Conservation (phyloP, 2,888 invertebrate species). For the Drosophila vallismaia region DNA sequence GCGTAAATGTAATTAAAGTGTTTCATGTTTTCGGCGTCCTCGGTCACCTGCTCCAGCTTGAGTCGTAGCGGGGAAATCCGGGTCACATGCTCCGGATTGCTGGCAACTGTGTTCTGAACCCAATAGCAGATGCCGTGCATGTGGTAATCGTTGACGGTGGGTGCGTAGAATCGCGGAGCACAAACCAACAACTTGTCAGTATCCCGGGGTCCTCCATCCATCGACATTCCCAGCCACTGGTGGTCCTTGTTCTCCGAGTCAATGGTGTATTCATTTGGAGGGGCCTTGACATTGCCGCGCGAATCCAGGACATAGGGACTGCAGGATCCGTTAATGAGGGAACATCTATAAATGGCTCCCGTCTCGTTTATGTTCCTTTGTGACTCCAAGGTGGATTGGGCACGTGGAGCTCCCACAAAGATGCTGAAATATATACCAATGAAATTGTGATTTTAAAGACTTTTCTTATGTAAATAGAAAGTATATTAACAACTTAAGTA, state of each 20-base stretch:
- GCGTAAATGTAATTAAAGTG: slow-evolving; percentile 81
- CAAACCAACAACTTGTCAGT: slow-evolving; percentile 84
- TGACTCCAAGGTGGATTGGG: slow-evolving; percentile 84
- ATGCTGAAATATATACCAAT: slow-evolving; percentile 70
- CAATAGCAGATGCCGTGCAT: slow-evolving; percentile 84
- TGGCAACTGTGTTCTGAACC: slow-evolving; percentile 78
- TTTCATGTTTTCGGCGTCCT: slow-evolving; percentile 37
- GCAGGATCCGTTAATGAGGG: slow-evolving; percentile 77
- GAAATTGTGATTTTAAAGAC: too few species aligned
- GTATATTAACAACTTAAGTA: neutral
- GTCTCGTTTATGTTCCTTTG: slow-evolving; percentile 84
- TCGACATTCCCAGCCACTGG: slow-evolving; percentile 85
- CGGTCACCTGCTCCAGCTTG: slow-evolving; percentile 72
- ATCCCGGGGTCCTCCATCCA: slow-evolving; percentile 84
- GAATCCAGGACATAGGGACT: slow-evolving; percentile 82
- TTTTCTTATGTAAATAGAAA: too few species aligned
- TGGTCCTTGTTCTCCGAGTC: slow-evolving; percentile 83
- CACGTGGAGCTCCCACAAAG: slow-evolving; percentile 85
- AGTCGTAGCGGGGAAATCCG: slow-evolving; percentile 82
- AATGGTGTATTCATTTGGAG: slow-evolving; percentile 75
- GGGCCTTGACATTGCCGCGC: slow-evolving; percentile 78
- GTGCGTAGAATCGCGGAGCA: slow-evolving; percentile 82
- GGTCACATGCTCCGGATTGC: slow-evolving; percentile 73
- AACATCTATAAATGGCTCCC: slow-evolving; percentile 85
- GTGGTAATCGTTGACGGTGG: slow-evolving; percentile 76